Evolutionary conservation across 2,797 vertebrate genomes (phyloP).

Genomic region (Neoniphon sammara): DNA sequence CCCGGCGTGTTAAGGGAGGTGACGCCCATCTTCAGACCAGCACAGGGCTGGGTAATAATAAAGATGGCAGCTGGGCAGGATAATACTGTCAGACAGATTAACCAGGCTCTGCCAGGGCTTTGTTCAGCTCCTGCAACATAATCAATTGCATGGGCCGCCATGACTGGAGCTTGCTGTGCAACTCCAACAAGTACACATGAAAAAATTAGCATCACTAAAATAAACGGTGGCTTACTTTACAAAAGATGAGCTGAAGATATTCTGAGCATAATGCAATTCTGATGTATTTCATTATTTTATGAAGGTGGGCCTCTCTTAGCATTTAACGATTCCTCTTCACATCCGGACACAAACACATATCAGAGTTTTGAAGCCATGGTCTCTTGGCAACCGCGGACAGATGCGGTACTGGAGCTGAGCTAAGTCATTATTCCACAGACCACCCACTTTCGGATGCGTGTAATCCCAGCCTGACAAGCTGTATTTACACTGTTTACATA

Average conservation of each 20-base stretch:
- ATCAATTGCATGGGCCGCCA: constrained; percentile 28
- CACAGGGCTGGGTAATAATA: constrained; percentile 52
- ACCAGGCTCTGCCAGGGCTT: constrained; percentile 31
- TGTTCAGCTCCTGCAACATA: constrained; percentile 42
- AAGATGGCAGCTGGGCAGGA: constrained; percentile 69
- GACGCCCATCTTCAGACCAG: constrained; percentile 18
- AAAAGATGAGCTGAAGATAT: too few relatives aligned
- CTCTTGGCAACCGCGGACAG: neutral
- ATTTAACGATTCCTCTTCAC: neutral
- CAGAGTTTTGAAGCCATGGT: constrained; percentile 7
- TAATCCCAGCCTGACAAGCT: constrained; percentile 28
- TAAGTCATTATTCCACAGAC: constrained; percentile 14
- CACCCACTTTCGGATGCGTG: constrained; percentile 5
- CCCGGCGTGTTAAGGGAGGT: neutral
- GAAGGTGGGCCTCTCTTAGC: neutral
- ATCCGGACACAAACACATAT: constrained; percentile 2
- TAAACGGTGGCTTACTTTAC: neutral
- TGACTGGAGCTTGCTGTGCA: neutral
- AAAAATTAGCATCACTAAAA: neutral
- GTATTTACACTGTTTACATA: constrained; percentile 65
- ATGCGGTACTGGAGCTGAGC: neutral
- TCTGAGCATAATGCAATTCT: neutral
- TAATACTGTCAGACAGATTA: constrained; percentile 67
- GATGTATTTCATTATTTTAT: constrained; percentile 18
- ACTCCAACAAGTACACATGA: neutral